Evolutionary conservation across 2,888 invertebrate genomes (phyloP), one percentile per base, ranked within the genome.

Genomic region (Trypoxylon attenuatum): DNA sequence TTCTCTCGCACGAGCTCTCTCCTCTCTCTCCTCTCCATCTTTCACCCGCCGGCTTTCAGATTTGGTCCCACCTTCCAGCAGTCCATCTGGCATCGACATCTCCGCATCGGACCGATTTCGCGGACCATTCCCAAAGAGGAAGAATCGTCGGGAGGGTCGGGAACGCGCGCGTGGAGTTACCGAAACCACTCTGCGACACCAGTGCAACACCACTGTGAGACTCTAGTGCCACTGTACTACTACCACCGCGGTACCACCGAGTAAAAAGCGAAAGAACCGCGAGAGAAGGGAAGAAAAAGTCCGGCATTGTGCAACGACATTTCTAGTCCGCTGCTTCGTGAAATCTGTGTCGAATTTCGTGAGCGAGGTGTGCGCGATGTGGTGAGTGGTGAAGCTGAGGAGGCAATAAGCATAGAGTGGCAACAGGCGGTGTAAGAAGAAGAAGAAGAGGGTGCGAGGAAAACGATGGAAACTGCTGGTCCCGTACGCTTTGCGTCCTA

Each of bases 221-320:
- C 46, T 45, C 58, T 52, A 59, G 29, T 46, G 60, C 41, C 55
- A n/a, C n/a, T n/a, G n/a, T n/a, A n/a, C n/a, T n/a, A n/a, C n/a
- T n/a, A n/a, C n/a, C n/a, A n/a, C n/a, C n/a, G n/a, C n/a, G n/a
- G n/a, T n/a, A n/a, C n/a, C n/a, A n/a, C 62, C 22, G 15, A 45
- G 49, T 19, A 52, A 21, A 41, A 23, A 22, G 52, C 18, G 22
- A 54, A 21, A 43, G 53, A n/a, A 27, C 1, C 18, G 29, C 22
- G 22, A 27, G 43, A 33, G 22, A 53, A 45, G 50, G 51, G 55
- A 45, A 21, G 19, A 43, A 42, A 10, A 49, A 53, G 39, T 13
- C 45, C 39, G 53, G 33, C 21, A 61, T 72, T 72, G 72, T 69
- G 71, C 52, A 72, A 72, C 72, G n/a, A 60, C 58, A 38, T 72